Conservation (phyloP, 2,113 vertebrate species). For the Cheirogaleus medius region DNA sequence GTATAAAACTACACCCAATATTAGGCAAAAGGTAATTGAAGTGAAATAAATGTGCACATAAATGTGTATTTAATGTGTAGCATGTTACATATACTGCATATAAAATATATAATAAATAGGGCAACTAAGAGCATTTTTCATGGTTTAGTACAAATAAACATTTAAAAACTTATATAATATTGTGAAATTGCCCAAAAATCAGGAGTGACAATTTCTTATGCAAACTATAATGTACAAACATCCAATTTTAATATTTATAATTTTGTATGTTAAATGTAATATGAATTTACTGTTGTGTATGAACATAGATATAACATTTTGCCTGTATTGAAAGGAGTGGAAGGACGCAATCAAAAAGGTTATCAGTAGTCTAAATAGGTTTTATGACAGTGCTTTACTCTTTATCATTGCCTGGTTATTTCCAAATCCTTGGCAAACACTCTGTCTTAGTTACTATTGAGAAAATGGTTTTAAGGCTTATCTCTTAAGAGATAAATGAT, state of each 20-base stretch:
- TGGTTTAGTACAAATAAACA: background rate
- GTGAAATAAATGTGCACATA: background rate
- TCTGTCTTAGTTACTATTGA: background rate
- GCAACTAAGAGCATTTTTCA: background rate
- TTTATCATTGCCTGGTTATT: background rate
- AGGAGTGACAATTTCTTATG: background rate
- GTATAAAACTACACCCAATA: background rate
- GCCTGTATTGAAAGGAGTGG: background rate
- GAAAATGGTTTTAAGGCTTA: constrained; percentile 9
- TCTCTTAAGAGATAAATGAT: background rate
- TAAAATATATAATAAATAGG: background rate
- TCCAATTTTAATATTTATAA: background rate
- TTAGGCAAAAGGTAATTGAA: background rate
- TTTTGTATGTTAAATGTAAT: background rate
- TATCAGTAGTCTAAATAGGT: background rate
- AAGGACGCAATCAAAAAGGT: background rate
- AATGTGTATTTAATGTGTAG: background rate
- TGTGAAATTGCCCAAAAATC: background rate
- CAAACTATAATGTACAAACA: background rate
- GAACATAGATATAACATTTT: background rate
- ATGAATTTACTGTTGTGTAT: background rate
- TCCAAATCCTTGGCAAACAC: background rate
- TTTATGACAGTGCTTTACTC: background rate
- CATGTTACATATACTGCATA: background rate
- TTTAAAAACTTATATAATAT: background rate